Conservation (phyloP, 2,113 vertebrate species). For the Elgaria multicarinata region DNA sequence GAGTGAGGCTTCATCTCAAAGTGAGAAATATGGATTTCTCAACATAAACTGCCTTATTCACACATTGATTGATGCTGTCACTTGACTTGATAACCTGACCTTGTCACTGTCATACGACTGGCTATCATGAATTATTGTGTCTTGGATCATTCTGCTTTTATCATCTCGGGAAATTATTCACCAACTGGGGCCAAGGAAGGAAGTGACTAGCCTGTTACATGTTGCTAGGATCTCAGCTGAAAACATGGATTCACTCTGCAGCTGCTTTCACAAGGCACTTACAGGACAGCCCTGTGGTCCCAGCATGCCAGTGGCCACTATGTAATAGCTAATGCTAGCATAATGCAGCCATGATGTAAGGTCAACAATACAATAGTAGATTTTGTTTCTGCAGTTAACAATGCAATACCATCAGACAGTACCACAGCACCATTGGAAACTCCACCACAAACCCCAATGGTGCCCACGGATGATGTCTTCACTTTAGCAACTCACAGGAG, state of each 20-base stretch:
- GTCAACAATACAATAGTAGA: no score
- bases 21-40: slow-evolving; percentile 4
- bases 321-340: not conserved
- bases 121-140: not conserved
- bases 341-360: no score
- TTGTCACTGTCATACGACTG: not conserved
- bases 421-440: not conserved
- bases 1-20: slow-evolving; percentile 46
- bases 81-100: not conserved
- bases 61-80: not conserved
- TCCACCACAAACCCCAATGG: not conserved
- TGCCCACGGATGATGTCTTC: not conserved
- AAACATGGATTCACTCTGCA: not conserved
- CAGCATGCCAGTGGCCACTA: no score
- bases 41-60: slow-evolving; percentile 13
- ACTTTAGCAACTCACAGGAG: no score
- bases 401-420: not conserved
- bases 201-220: not conserved
- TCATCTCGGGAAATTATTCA: not conserved
- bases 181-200: not conserved
- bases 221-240: not conserved
- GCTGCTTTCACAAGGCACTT: not conserved
- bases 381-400: not conserved
- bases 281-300: not conserved
- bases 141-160: not conserved